Percentiles rank a stretch among this genome's conserved stretches.
Evolutionary conservation across 2,113 vertebrate genomes (phyloP).

Genomic region (Centropus unirufus): DNA sequence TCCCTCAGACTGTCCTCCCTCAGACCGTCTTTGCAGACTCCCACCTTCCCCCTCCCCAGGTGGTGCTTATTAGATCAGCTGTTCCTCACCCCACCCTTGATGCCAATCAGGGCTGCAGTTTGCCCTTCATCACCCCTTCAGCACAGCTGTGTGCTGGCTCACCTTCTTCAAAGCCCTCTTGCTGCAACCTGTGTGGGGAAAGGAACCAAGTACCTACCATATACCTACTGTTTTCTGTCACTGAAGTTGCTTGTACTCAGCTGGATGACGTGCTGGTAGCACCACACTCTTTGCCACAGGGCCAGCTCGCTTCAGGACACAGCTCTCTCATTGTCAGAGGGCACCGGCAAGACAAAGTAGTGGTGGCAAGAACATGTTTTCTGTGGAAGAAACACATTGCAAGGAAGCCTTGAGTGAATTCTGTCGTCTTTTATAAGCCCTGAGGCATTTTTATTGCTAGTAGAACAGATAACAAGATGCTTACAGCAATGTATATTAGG

Average conservation of each 20-base stretch:
- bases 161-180: not conserved
- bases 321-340: accelerated
- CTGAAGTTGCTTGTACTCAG: accelerated
- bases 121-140: not conserved
- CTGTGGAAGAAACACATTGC: not conserved
- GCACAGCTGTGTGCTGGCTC: not conserved
- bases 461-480: not conserved
- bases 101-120: not conserved
- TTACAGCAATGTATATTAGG: not conserved
- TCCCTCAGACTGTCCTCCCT: accelerated
- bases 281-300: not conserved
- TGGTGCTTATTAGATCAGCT: not conserved
- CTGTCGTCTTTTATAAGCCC: not conserved
- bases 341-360: not conserved
- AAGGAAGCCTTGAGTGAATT: not conserved
- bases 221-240: not conserved
- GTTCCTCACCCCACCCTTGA: not conserved
- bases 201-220: not conserved
- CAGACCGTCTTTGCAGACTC: too few species aligned
- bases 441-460: not conserved
- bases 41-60: accelerated
- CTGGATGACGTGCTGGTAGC: accelerated
- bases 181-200: not conserved
- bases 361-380: not conserved
- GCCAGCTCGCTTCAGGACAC: not conserved